Percentiles rank a stretch among this genome's conserved stretches.
Conservation (phyloP, 1,140 invertebrate species). For the Pseudomyrmex concolor region DNA sequence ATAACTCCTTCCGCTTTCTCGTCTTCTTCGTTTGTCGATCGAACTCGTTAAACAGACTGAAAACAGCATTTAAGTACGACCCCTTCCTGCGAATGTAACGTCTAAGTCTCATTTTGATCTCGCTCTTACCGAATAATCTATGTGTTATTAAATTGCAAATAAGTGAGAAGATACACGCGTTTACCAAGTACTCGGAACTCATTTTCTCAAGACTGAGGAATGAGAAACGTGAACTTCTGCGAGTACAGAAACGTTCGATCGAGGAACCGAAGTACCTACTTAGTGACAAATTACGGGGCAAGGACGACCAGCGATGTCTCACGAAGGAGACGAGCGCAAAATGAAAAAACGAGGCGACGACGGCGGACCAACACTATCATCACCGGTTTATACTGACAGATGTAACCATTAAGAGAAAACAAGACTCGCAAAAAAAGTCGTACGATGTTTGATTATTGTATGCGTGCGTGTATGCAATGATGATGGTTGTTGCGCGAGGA, state of each 20-base stretch:
- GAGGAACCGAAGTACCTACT: constrained; percentile 34
- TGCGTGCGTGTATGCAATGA: constrained; percentile 36
- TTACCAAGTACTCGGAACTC: background rate
- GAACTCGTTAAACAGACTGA: constrained; percentile 39
- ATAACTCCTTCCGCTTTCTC: constrained; percentile 9
- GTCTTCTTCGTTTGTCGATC: constrained; percentile 62
- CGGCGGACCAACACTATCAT: constrained; percentile 66
- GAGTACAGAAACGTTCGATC: constrained; percentile 52
- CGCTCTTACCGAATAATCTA: background rate
- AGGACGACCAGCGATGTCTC: constrained; percentile 66
- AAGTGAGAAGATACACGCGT: background rate
- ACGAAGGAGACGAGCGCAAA: constrained; percentile 46
- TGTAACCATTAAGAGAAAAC: constrained; percentile 68
- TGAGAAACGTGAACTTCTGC: constrained; percentile 2
- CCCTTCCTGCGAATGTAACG: background rate
- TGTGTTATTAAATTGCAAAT: background rate
- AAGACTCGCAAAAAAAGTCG: constrained; percentile 63
- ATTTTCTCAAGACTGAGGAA: background rate
- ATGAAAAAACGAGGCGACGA: constrained; percentile 58
- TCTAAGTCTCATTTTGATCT: constrained; percentile 11
- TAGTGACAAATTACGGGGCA: constrained; percentile 61
- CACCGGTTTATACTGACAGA: constrained; percentile 70
- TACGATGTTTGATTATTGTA: constrained; percentile 59
- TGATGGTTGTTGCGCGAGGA: constrained; percentile 36
- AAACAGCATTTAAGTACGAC: constrained; percentile 33